Base-by-base conservation (phyloP, 2,797 vertebrate genomes). In the Diplodus puntazzo region DNA sequence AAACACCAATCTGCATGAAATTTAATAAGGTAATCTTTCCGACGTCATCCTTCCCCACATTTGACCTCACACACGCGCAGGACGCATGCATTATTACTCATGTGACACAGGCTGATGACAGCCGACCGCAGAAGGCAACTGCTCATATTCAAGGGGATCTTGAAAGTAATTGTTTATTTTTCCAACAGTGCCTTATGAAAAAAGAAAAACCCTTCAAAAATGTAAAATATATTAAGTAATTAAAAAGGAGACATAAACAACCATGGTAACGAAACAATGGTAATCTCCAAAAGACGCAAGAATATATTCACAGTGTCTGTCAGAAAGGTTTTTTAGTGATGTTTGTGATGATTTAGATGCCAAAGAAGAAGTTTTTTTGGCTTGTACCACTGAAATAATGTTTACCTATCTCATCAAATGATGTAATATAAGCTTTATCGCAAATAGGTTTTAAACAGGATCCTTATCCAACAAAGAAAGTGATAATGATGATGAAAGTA, bases 1-100 rank as follows among this genome's bases (percentile, higher is more conserved):
- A 77, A 84, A 74, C 17, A 49, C 18, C 16, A 58, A 79, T 88
- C 66, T 80, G 55, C 43, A 69, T 77, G 79, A 75, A 77, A 82
- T 85, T 8, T 52, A 79, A 79, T 88, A 68, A 75, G 11, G 61
- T 75, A 34, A 73, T 86, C 76, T 73, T 45, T 12, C 39, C 11
- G 2, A 53, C 1, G 23, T 79, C 76, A 78, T 69, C 60, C 21
- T 73, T 30, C 63, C 49, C 48, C 43, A 58, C 45, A 21, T 55
- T 45, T 68, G 52, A 75, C 70, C 67, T 49, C 57, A 60, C 21
- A 43, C 25, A 48, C 62, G 46, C 59, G 20, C 49, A 67, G 59
- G 57, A 48, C 45, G 18, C 50, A 57, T 59, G 18, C 34, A 67
- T 55, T 58, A 60, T 68, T 50, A 60, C 21, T 65, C 59, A 54